phyloP scores from a whole-genome alignment of 2,113 vertebrate genomes.

The Gasterosteus aculeatus region DNA sequence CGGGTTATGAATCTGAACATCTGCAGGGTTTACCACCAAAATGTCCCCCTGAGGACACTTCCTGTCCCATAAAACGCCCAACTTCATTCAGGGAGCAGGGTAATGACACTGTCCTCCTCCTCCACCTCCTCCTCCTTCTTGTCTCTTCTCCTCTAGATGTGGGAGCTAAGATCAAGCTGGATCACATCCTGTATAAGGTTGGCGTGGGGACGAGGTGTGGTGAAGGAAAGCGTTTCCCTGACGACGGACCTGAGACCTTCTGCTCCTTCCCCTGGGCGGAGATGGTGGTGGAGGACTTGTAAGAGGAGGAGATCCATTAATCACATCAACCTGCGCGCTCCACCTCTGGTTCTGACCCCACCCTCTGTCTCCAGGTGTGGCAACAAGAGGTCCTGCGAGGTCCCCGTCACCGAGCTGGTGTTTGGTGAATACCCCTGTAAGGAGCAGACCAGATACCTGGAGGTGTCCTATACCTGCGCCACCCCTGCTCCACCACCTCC shows the following conservation, averaged over 20 bases:
- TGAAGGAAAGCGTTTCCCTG: constrained; percentile 58
- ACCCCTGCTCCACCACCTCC: constrained; percentile 32
- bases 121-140: too few species aligned
- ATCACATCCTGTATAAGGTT: constrained; percentile 74
- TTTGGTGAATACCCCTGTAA: constrained; percentile 69
- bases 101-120: too few species aligned
- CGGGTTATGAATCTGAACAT: background rate
- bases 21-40: too few species aligned
- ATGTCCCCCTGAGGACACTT: background rate
- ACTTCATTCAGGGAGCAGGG: too few species aligned
- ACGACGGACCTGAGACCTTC: constrained; percentile 59
- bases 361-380: constrained; percentile 42
- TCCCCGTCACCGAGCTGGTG: constrained; percentile 69
- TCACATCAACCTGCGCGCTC: background rate
- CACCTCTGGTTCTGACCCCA: background rate
- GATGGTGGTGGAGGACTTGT: constrained; percentile 78
- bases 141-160: constrained; percentile 44
- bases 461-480: constrained; percentile 62
- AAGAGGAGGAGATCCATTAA: constrained; percentile 23
- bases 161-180: constrained; percentile 62
- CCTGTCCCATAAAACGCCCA: background rate
- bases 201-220: constrained; percentile 71
- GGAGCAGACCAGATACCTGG: constrained; percentile 71
- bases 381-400: constrained; percentile 46
- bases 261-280: constrained; percentile 73